Evolutionary conservation across 2,113 vertebrate genomes (phyloP), one percentile per base, ranked within the genome.

Genomic region (Pluvianellus socialis): DNA sequence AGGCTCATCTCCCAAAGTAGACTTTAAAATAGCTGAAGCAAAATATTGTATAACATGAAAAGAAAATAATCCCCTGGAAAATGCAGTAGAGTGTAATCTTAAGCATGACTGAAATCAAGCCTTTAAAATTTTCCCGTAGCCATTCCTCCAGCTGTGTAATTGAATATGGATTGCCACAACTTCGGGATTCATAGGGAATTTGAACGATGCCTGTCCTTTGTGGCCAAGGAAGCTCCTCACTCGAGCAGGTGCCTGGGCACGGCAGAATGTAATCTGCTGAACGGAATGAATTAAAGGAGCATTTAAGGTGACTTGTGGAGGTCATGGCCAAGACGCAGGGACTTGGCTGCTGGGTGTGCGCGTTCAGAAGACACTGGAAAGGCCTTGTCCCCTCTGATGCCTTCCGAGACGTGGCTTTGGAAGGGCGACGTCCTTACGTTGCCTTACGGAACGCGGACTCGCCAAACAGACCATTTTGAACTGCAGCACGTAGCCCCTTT

Each of bases 341-440:
- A 9, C 20, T 15, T 11, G 80, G 74, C 59, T 68, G 59, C 63
- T 74, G 12, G 8, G 67, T 7, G 8, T 1, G 1, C 33, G 6
- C 0, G 4, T 15, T 47, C 28, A 5, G 42, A 56, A 44, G 79
- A 33, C 11, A 10, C 22, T 14, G 47, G 11, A 45, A 12, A 56
- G 59, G 63, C 88, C 62, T 12, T 19, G 18, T 14, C 32, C 13
- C 50, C 21, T 47, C 61, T 12, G 45, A 19, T 42, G 8, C 33
- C 62, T 50, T 42, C 22, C 28, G n/a, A 44, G 6, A 5, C 22
- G 0, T 9, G 1, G 38, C 1, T 59, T 5, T 24, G 40, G 4
- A 6, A 13, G 53, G 49, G 22, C 21, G 26, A 17, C 14, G 0
- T 40, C 12, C 1, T 0, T 40, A 11, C 1, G n/a, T n/a, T n/a